phyloP scores from a whole-genome alignment of 2,888 invertebrate species.

The Acrocera orbiculus region DNA sequence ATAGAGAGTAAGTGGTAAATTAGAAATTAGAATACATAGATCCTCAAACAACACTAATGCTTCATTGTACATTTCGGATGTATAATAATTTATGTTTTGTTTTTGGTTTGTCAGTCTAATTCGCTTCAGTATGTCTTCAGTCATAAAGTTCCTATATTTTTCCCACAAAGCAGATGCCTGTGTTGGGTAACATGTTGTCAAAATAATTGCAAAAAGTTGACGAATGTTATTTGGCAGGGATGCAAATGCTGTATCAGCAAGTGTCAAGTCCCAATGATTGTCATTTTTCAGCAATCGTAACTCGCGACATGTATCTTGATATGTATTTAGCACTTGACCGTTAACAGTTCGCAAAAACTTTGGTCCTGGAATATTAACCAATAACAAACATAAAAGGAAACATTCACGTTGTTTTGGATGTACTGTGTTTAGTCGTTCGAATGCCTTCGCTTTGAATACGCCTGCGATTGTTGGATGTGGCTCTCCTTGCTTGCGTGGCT shows the following conservation, averaged over 20 bases:
- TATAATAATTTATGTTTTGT: constrained; percentile 1
- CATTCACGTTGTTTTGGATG: too few species aligned
- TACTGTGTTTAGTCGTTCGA: too few species aligned
- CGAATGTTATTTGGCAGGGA: constrained; percentile 8
- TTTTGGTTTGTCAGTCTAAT: constrained; percentile 8
- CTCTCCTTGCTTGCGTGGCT: constrained; percentile 18
- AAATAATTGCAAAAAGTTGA: constrained; percentile 11
- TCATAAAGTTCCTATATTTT: constrained; percentile 7
- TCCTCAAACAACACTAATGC: constrained; percentile 5
- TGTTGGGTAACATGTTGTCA: constrained; percentile 8
- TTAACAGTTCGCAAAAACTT: neutral
- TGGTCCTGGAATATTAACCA: constrained; percentile 12
- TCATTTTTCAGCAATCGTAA: constrained; percentile 1
- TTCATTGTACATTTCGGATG: constrained; percentile 7
- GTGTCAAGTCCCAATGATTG: constrained; percentile 9
- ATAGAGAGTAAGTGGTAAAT: neutral
- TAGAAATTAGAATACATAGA: constrained; percentile 2
- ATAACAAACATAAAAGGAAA: constrained; percentile 12
- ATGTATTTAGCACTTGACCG: constrained; percentile 13
- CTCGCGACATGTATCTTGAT: constrained; percentile 1
- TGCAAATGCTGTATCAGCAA: constrained; percentile 9
- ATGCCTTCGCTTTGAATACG: too few species aligned
- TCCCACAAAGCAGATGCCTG: constrained; percentile 5
- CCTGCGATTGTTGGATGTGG: too few species aligned
- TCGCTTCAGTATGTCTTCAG: constrained; percentile 8